phyloP scores from a whole-genome alignment of 1,140 invertebrate species.

The Epicauta chinensis region DNA sequence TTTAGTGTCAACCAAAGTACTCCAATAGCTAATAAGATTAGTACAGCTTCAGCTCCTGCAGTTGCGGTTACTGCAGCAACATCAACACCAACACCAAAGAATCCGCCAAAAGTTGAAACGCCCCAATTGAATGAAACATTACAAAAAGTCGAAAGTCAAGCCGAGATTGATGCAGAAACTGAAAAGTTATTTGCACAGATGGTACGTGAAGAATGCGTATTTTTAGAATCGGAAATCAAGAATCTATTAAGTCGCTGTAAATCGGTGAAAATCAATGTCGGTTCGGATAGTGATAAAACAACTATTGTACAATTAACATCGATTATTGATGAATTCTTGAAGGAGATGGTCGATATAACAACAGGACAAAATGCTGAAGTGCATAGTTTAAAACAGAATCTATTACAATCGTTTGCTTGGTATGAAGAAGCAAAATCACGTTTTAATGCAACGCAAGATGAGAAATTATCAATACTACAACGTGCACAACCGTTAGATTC shows the following conservation, averaged over 20 bases:
- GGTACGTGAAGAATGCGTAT: constrained; percentile 51
- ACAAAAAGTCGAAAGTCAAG: constrained; percentile 11
- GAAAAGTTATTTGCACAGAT: constrained; percentile 30
- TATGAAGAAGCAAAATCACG: constrained; percentile 55
- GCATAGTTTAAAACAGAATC: constrained; percentile 49
- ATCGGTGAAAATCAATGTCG: constrained; percentile 47
- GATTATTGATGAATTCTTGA: constrained; percentile 43
- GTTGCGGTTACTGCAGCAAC: not conserved
- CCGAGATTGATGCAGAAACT: constrained; percentile 35
- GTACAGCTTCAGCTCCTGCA: not conserved
- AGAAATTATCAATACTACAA: constrained; percentile 46
- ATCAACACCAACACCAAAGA: not conserved
- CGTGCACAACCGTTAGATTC: constrained; percentile 52
- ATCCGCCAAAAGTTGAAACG: not conserved
- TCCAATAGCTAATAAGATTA: not conserved
- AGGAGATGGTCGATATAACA: constrained; percentile 50
- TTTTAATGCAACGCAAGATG: constrained; percentile 44
- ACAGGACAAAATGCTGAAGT: constrained; percentile 45
- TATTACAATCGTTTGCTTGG: constrained; percentile 56
- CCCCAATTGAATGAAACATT: not conserved
- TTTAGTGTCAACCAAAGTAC: not conserved
- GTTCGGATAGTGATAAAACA: constrained; percentile 47
- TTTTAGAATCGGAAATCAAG: constrained; percentile 57
- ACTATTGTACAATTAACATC: constrained; percentile 43
- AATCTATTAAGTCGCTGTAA: constrained; percentile 48